Conservation (phyloP, 1,140 invertebrate genomes). For the Calephelis virginiensis region DNA sequence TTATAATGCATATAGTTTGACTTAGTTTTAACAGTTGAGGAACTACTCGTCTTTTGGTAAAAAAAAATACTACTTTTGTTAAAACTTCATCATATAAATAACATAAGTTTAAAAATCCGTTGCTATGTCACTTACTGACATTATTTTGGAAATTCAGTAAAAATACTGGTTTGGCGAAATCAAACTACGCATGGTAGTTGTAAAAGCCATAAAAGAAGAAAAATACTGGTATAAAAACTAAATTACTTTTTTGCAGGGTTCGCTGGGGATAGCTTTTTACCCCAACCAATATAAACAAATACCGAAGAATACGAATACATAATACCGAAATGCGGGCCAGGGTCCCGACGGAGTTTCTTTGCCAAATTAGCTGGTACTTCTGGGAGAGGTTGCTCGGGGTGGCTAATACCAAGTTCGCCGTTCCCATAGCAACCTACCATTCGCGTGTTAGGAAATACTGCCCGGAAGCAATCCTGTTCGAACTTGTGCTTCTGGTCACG, state of each 20-base stretch:
- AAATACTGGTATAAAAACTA: too few species aligned
- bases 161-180: too few species aligned
- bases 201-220: too few species aligned
- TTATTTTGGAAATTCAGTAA: too few species aligned
- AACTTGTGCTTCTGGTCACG: conserved; percentile 54
- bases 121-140: too few species aligned
- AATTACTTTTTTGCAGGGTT: conserved; percentile 9
- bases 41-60: too few species aligned
- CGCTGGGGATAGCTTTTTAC: conserved; percentile 36
- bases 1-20: too few species aligned
- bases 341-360: conserved; percentile 38
- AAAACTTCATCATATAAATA: too few species aligned
- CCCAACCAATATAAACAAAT: conserved; percentile 68
- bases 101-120: too few species aligned
- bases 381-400: conserved; percentile 31
- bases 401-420: conserved; percentile 60
- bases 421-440: conserved; percentile 65
- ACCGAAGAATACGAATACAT: conserved; percentile 67
- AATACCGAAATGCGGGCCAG: conserved; percentile 45
- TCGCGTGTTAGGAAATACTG: conserved; percentile 58
- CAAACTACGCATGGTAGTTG: too few species aligned
- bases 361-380: conserved; percentile 20
- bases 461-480: conserved; percentile 58
- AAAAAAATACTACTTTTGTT: too few species aligned
- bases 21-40: too few species aligned